Conservation (phyloP, 2,888 invertebrate genomes). For the Argyresthia albistria region DNA sequence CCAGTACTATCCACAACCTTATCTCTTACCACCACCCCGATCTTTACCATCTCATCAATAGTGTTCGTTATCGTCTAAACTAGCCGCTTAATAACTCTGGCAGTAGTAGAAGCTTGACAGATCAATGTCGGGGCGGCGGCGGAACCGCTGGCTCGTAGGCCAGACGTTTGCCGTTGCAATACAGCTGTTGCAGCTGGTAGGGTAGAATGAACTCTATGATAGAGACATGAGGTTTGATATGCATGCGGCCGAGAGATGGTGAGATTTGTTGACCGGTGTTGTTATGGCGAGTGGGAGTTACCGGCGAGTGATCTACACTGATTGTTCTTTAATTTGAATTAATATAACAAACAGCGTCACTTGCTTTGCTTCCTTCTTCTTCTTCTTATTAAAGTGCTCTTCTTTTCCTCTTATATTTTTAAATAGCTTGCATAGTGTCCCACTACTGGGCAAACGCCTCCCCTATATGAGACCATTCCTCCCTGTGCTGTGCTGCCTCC, state of each 20-base stretch:
- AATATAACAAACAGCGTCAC: too few species aligned
- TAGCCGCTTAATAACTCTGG: neutral
- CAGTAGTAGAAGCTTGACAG: conserved; percentile 23
- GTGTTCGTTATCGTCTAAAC: neutral
- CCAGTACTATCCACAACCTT: neutral
- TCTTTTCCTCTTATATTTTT: too few species aligned
- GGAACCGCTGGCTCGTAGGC: conserved; percentile 34
- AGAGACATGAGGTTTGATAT: too few species aligned
- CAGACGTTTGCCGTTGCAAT: neutral
- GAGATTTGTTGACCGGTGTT: neutral
- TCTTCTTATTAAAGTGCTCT: too few species aligned
- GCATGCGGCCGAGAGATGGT: neutral
- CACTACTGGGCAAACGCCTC: too few species aligned
- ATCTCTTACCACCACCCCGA: neutral
- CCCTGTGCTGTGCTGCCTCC: too few species aligned
- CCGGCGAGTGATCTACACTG: too few species aligned
- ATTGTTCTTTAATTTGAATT: neutral
- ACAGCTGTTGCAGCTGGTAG: neutral
- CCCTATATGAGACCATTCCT: too few species aligned
- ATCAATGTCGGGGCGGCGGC: conserved; percentile 46
- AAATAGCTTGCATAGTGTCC: too few species aligned
- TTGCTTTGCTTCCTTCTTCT: too few species aligned
- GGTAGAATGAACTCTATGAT: too few species aligned
- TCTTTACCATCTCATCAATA: neutral
- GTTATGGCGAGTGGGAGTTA: neutral